Percentiles rank a stretch among this genome's conserved stretches.
Conservation (phyloP, 2,113 vertebrate species). For the Fulmarus glacialis region DNA sequence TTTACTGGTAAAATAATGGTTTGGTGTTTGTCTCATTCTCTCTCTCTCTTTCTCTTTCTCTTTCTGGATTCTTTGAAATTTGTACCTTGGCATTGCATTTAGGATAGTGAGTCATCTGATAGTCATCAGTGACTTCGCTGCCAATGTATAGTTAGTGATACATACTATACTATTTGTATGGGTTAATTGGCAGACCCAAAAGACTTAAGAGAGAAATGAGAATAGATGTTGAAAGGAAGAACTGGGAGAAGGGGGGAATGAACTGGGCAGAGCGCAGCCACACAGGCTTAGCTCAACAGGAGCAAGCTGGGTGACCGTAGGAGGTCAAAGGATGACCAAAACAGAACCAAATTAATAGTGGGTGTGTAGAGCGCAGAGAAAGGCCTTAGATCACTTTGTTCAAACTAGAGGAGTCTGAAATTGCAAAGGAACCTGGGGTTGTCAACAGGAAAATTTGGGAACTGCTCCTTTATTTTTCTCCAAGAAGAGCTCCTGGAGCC, state of each 20-base stretch:
- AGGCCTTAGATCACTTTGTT: not conserved
- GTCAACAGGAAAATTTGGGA: not conserved
- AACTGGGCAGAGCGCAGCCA: rapidly evolving
- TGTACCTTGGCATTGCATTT: not conserved
- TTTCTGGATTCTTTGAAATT: not conserved
- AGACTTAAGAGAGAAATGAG: not conserved
- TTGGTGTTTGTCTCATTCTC: not conserved
- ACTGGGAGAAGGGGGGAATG: not conserved
- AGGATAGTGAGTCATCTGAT: too few species aligned
- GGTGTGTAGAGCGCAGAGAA: not conserved
- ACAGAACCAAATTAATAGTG: not conserved
- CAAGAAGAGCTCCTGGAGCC: not conserved
- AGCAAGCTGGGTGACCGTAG: not conserved
- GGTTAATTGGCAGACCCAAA: not conserved
- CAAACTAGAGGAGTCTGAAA: not conserved
- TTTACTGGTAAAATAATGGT: not conserved
- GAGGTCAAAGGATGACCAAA: not conserved
- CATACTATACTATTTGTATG: too few species aligned
- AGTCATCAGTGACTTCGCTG: not conserved
- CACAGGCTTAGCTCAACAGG: not conserved
- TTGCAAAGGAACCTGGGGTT: not conserved
- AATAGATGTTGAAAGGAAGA: not conserved
- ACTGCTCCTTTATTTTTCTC: not conserved
- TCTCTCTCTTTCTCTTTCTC: not conserved
- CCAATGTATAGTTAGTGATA: not conserved